A percentile compares a stretch with the other conserved stretches of the same genome.
These are phyloP conservation scores for Bombus affinis DNA, from an alignment of 1,140 invertebrate species.

Conservation along the genomic window DNA sequence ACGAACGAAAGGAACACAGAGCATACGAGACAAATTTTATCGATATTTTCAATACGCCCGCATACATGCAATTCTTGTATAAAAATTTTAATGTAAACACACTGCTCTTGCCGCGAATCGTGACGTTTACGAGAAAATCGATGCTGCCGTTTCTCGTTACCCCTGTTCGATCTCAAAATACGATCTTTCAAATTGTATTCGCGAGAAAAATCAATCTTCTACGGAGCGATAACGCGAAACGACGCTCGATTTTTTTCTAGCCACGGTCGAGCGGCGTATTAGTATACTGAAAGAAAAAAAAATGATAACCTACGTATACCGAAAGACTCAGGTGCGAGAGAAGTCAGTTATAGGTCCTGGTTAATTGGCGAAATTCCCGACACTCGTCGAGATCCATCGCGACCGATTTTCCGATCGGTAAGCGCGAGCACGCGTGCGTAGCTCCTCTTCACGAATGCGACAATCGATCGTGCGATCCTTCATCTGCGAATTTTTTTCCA, in stretches of 20 bases:
- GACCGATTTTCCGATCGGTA: conserved; percentile 12
- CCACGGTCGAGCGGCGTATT: conserved; percentile 67
- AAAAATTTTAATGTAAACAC: conserved; percentile 74
- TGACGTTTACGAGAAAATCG: conserved; percentile 1
- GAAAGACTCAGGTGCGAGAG: conserved; percentile 81
- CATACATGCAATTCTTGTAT: conserved; percentile 72
- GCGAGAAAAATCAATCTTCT: background rate
- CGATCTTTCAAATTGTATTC: background rate
- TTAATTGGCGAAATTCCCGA: conserved; percentile 63
- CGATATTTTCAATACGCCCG: conserved; percentile 76
- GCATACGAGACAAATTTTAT: conserved; percentile 68
- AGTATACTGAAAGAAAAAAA: conserved; percentile 77
- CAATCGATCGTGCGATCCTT: conserved; percentile 64
- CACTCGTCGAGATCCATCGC: conserved; percentile 47
- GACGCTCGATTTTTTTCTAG: conserved; percentile 14
- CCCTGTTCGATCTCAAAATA: too few relatives aligned
- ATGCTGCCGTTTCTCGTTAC: conserved; percentile 19
- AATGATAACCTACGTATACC: conserved; percentile 80
- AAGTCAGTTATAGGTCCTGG: conserved; percentile 71
- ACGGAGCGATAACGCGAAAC: background rate
- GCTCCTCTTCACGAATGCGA: conserved; percentile 41
- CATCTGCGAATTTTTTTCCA: background rate
- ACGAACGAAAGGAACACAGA: conserved; percentile 43
- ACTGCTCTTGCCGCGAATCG: conserved; percentile 56
- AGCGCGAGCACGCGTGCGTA: conserved; percentile 36